Base-by-base conservation (phyloP, 2,113 vertebrate genomes). In the Cryptomyrus ogoouensis region DNA sequence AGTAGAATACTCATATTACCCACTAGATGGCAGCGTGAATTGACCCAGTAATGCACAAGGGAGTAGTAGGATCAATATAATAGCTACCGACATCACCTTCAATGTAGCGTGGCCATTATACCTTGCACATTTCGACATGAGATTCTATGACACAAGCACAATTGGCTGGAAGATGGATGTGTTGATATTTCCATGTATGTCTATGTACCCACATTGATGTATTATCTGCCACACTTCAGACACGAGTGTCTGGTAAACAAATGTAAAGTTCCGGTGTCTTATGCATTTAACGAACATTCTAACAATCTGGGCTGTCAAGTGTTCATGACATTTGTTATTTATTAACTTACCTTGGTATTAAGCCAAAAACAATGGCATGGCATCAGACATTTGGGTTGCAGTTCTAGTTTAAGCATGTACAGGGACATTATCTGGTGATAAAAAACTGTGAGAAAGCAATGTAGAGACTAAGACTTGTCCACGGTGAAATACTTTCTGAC, bases 11-110 rank as follows among this genome's bases (percentile, higher is more conserved):
- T 35, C 31, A 80, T 19, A 21, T 17, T 17, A 42, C 35, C 74
- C 74, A 80, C 74, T 80, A 80, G 74, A 80, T 80, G 74, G 74
- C 74, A 80, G 74, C 35, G 74, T 80, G 35, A 80, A 80, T 80
- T 80, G 74, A 39, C 74, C 74, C 35, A 42, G 35, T 42, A 80
- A 80, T 80, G 74, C 74, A 80, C 74, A 39, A 42, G 74, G 74
- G 74, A 80, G 35, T 80, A 42, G 74, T 80, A 80, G 35, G 74
- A 19, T 80, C 74, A 80, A 39, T 80, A 42, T 80, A 19, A 42
- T 77, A 77, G 10, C 31, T 77, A 39, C 70, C 2, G 31, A 35
- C 70, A 77, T 80, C 35, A 80, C 31, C 74, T 42, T 42, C 74
- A 19, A 17, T 42, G 35, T 19, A 80, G 31, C 13, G 35, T 42